Percentiles rank a stretch among this genome's conserved stretches.
Conservation (phyloP, 1,140 invertebrate genomes). For the fruit fly (Drosophila melanogaster) region Release_6_plus_ISO1_MT NT_033777.3:26228001-26228500, state of each 20-base stretch:
- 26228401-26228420: constrained; percentile 20
- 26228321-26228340: constrained; percentile 11
- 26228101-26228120: neutral
- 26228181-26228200: constrained; percentile 48
- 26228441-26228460: neutral
- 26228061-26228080: constrained; percentile 19
- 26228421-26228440: constrained; percentile 11
- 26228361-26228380: constrained; percentile 35
- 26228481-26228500: no score
- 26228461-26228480: neutral
- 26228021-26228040: constrained; percentile 32
- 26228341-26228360: constrained; percentile 25
- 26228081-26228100: neutral
- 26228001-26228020: constrained; percentile 36
- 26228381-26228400: constrained; percentile 5
- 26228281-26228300: constrained; percentile 10
- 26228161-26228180: constrained; percentile 42
- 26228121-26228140: constrained; percentile 48
- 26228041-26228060: constrained; percentile 30
- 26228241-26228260: constrained; percentile 48
- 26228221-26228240: constrained; percentile 49
- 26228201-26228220: constrained; percentile 44
- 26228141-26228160: constrained; percentile 66
- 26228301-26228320: constrained; percentile 1
- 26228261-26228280: constrained; percentile 40